Base-by-base conservation (phyloP, 2,888 invertebrate genomes). In the Digitonthophagus gazella region DNA sequence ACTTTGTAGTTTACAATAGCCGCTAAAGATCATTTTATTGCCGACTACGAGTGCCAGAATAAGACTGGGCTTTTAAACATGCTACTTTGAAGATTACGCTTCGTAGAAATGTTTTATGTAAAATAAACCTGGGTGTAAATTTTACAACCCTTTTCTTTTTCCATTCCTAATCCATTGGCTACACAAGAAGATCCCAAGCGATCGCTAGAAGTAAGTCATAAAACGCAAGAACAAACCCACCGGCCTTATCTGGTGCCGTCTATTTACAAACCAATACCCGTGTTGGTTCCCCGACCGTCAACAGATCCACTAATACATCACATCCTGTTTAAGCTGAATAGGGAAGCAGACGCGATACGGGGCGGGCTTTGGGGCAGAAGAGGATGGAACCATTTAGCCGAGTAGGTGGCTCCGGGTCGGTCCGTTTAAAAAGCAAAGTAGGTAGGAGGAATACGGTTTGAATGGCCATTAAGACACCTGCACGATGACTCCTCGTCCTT, bases 391-490 rank as follows among this genome's bases (percentile, higher is more conserved):
- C 61, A 61, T 61, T 20, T 61, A 61, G 20, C 19, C 61, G 18
- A 20, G 61, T 65, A 16, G 54, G 65, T 65, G 20, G 55, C 44
- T 65, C 19, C 16, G 22, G 28, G 19, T 65, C 56, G 55, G 54
- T 15, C 65, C 22, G 44, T 54, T 19, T 14, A 28, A 69, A 67
- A 67, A 65, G 65, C 64, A 63, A 69, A 69, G 64, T 67, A 67
- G 69, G 65, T 65, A 69, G 69, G 69, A 67, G 57, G 67, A 61
- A 20, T 57, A 44, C 65, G 64, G 55, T 56, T 63, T 68, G 69
- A 73, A 76, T 72, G 72, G 71, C 72, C 74, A 76, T 78, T 74
- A 76, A 77, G 72, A 74, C 78, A 78, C 78, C 78, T 78, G 78
- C 78, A 75, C 72, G 64, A 64, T 70, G 70, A 70, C 72, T 71